These are phyloP conservation scores for Sycobia sp. DNA, from an alignment of 1,140 invertebrate genomes.

Conservation along the genomic window DNA sequence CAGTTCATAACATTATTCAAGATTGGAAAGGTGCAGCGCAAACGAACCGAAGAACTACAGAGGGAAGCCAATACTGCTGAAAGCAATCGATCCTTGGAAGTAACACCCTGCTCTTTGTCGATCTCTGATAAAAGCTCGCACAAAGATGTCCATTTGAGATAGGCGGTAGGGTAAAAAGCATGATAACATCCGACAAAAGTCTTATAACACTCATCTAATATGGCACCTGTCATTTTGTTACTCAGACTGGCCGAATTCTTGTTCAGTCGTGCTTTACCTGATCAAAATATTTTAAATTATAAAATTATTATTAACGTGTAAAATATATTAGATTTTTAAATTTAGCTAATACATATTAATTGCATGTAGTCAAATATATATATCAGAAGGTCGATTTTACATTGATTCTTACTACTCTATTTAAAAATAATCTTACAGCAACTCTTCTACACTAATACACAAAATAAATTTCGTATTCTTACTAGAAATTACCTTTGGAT, in stretches of 20 bases:
- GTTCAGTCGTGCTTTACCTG: constrained; percentile 18
- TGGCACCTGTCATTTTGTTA: constrained; percentile 67
- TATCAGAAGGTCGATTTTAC: too few species aligned
- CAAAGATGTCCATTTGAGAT: constrained; percentile 89
- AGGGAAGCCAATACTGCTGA: constrained; percentile 83
- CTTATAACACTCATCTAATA: constrained; percentile 87
- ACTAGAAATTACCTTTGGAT: constrained; percentile 48
- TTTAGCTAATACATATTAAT: too few species aligned
- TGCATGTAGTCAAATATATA: too few species aligned
- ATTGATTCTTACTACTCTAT: not conserved
- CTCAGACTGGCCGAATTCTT: constrained; percentile 37
- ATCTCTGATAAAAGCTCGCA: constrained; percentile 84
- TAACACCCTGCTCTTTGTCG: constrained; percentile 65
- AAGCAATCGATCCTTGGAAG: constrained; percentile 71
- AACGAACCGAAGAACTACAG: constrained; percentile 77
- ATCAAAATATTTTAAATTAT: not conserved
- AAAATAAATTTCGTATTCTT: too few species aligned
- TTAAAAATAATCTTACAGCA: too few species aligned
- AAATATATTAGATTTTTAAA: not conserved
- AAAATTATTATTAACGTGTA: too few species aligned
- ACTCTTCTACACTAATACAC: too few species aligned
- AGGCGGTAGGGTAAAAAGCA: constrained; percentile 93
- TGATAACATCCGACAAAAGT: constrained; percentile 93
- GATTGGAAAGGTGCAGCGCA: constrained; percentile 80
- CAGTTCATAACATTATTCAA: constrained; percentile 63